Evolutionary conservation across 2,797 vertebrate species (phyloP), one percentile per base, ranked within the genome.

Genomic region (Melanotaenia pygmaea): DNA sequence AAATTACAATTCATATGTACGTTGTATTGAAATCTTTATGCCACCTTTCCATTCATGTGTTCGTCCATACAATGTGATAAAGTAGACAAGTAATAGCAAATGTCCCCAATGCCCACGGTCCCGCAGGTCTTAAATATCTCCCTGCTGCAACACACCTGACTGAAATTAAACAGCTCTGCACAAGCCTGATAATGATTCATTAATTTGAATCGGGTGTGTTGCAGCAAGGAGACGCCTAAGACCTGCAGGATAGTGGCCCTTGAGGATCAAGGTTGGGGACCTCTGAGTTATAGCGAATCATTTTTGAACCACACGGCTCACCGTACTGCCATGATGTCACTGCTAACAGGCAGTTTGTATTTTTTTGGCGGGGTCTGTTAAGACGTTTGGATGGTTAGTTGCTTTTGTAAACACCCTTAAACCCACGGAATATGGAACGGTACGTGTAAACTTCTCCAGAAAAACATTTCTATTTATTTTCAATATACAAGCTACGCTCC

Each of bases 361-460:
- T 32, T 12, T 80, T 88, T 90, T 77, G 88, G 88, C 91, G 91
- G 91, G 76, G 34, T 69, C 20, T 11, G 1, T 12, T 12, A 18
- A 22, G 53, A 51, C 11, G 5, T 2, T 32, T 9, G 50, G 16
- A 56, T 16, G 22, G 37, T 59, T 5, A 10, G 4, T 38, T 67
- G 1, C 16, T 37, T 72, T 54, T 14, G 30, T 67, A 62, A 72
- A 74, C 35, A 64, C 11, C 54, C 1, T 60, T 1, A 32, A 28
- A 10, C 2, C 32, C 0, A 13, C 35, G 11, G 47, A 80, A 59
- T 0, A 93, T 93, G 93, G 93, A 93, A 14, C 90, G 93, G 93
- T 93, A 90, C 2, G 91, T 92, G 0, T 58, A 16, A 1, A 20
- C 14, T 18, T 30, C 20, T 1, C 45, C 1, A 0, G 0, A 45